Conservation (phyloP, 1,140 invertebrate genomes). For the Mercenaria mercenaria region DNA sequence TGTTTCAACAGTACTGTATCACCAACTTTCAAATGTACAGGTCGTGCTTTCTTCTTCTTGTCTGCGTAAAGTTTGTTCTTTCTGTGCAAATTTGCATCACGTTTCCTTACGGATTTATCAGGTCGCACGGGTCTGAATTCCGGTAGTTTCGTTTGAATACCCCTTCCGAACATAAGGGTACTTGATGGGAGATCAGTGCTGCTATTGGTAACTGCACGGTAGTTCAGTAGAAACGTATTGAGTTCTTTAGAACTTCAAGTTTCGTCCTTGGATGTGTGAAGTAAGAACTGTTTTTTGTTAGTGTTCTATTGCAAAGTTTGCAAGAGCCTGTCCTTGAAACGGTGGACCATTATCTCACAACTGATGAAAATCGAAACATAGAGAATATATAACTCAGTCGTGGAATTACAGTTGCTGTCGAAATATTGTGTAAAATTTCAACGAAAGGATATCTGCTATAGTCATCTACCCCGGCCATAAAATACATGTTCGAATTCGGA, state of each 20-base stretch:
- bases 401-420: constrained; percentile 15
- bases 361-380: constrained; percentile 12
- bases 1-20: no score
- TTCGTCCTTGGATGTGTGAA: constrained; percentile 35
- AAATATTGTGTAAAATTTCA: constrained; percentile 6
- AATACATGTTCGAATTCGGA: constrained; percentile 1
- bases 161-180: no score
- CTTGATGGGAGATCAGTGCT: neutral
- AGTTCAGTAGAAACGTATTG: neutral
- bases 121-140: no score
- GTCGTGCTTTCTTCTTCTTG: no score
- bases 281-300: constrained; percentile 67
- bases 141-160: no score
- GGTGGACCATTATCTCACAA: no score
- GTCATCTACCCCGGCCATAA: neutral
- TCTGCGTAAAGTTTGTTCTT: no score
- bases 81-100: no score
- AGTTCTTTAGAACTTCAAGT: neutral
- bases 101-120: no score
- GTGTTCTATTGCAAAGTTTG: no score
- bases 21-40: no score
- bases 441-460: neutral
- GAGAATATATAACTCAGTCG: neutral
- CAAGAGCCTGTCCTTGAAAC: constrained; percentile 62
- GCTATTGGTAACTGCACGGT: neutral